Conservation (phyloP, 2,113 vertebrate species). For the Chionomys nivalis region DNA sequence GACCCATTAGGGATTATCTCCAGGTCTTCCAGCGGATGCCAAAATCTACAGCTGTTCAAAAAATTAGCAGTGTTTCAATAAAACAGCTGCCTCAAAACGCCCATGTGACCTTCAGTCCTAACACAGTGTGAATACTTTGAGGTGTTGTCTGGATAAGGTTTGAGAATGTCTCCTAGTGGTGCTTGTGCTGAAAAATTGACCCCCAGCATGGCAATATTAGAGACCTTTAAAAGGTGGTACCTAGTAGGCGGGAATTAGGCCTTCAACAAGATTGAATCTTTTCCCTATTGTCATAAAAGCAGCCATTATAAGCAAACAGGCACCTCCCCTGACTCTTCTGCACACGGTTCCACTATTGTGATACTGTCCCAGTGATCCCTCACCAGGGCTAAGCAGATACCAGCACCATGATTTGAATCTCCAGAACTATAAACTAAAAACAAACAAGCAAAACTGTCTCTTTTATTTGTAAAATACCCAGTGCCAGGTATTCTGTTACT, state of each 20-base stretch:
- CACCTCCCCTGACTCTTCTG: not conserved
- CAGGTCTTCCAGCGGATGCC: not conserved
- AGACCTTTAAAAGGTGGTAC: not conserved
- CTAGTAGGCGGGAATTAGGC: not conserved
- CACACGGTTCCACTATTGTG: not conserved
- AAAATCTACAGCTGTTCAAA: not conserved
- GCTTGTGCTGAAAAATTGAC: not conserved
- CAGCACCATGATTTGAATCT: not conserved
- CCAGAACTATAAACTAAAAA: not conserved
- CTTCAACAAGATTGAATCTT: not conserved
- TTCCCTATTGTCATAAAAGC: not conserved
- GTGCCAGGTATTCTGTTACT: not conserved
- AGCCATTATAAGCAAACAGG: not conserved
- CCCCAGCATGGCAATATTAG: not conserved
- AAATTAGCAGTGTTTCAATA: not conserved
- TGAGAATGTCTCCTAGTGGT: not conserved
- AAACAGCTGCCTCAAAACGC: not conserved
- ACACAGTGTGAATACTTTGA: not conserved
- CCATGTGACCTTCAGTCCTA: not conserved
- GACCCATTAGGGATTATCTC: not conserved
- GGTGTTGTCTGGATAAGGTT: not conserved
- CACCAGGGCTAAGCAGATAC: not conserved
- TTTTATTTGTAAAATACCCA: not conserved
- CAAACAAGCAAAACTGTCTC: not conserved
- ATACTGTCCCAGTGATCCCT: not conserved